Conservation (phyloP, 2,888 invertebrate species). For the Polymixis flavicincta region DNA sequence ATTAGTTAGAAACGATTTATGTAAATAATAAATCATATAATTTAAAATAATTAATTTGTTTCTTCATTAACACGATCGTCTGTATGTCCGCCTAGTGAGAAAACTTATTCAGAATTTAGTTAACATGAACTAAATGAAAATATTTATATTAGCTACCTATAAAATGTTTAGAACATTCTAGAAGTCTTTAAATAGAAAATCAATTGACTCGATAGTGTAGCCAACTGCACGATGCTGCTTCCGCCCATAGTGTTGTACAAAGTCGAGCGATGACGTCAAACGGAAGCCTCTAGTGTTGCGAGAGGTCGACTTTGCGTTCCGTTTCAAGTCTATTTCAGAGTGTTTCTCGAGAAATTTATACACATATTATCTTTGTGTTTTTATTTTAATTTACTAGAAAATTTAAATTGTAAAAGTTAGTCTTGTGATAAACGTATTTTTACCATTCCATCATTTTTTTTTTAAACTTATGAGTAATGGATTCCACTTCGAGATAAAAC, state of each 20-base stretch:
- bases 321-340: conserved; percentile 36
- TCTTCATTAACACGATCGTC: not conserved
- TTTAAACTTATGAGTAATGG: not conserved
- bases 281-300: conserved; percentile 75
- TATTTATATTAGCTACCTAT: not conserved
- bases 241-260: conserved; percentile 70
- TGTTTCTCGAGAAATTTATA: too few species aligned
- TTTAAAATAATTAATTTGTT: not conserved
- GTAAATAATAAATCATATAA: not conserved
- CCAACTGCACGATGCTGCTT: conserved; percentile 66
- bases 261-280: conserved; percentile 58
- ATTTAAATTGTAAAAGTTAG: not conserved
- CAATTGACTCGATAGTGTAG: conserved; percentile 60
- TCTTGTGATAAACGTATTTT: not conserved
- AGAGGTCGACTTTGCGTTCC: conserved; percentile 64
- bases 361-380: not conserved
- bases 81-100: not conserved
- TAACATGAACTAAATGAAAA: not conserved
- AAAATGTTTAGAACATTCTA: conserved; percentile 49
- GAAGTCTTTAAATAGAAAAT: conserved; percentile 60
- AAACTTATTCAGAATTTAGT: conserved; percentile 14
- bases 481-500: not conserved
- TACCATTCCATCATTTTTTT: not conserved
- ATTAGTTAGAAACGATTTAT: not conserved
- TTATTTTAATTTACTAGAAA: too few species aligned